Conservation (phyloP, 2,888 invertebrate species). For the Metacarcinus magister region DNA sequence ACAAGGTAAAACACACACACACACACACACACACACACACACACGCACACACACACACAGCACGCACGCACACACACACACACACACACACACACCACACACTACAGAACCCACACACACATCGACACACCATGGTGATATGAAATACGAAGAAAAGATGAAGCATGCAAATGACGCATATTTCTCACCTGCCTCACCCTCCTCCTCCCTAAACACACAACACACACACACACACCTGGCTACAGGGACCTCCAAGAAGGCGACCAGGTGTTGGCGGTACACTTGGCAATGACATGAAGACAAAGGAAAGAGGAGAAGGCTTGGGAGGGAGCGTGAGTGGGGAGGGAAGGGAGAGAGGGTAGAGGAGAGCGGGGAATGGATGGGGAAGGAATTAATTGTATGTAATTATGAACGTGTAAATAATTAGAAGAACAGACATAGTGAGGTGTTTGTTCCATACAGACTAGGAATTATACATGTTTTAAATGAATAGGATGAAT, state of each 20-base stretch:
- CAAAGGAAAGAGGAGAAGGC: not conserved
- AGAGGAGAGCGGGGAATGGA: not conserved
- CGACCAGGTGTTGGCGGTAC: not conserved
- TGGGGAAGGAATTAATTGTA: not conserved
- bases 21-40: not conserved
- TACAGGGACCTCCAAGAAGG: not conserved
- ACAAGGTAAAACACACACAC: not conserved
- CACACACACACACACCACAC: not conserved
- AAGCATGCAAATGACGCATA: not conserved
- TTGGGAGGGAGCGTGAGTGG: not conserved
- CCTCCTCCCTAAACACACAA: not conserved
- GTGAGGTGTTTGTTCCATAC: too few relatives aligned
- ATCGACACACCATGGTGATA: not conserved
- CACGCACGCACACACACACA: slow-evolving; percentile 1
- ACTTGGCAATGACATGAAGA: not conserved
- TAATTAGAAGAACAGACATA: too few relatives aligned
- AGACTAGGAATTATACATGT: too few relatives aligned
- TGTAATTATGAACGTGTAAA: not conserved
- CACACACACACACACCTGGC: slow-evolving; percentile 9
- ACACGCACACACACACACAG: slow-evolving; percentile 17
- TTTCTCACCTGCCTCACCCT: not conserved
- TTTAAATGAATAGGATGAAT: too few relatives aligned
- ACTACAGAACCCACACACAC: not conserved
- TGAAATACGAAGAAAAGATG: not conserved
- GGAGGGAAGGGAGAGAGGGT: not conserved